Percentiles rank a stretch among this genome's conserved stretches.
Evolutionary conservation across 2,797 vertebrate species (phyloP).

Genomic region (Chiroxiphia lanceolata): DNA sequence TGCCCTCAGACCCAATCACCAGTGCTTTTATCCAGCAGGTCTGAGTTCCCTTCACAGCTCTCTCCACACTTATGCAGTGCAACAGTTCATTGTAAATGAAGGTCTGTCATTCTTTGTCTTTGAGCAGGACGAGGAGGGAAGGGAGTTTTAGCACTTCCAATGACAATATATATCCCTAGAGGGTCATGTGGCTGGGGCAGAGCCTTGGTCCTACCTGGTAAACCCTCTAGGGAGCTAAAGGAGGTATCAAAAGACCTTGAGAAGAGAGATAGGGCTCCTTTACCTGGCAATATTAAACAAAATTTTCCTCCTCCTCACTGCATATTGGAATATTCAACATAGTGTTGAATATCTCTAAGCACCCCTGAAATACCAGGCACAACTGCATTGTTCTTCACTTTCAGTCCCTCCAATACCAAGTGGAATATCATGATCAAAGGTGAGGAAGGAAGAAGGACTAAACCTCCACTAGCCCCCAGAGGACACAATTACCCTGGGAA

Average conservation of each 20-base stretch:
- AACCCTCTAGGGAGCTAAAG: background rate
- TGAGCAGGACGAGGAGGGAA: background rate
- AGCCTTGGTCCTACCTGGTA: background rate
- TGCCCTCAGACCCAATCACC: rapidly evolving
- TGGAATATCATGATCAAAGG: background rate
- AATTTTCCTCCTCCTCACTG: background rate
- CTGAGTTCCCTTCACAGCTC: background rate
- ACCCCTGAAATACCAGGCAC: background rate
- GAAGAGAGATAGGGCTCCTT: background rate
- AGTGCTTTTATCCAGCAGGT: rapidly evolving
- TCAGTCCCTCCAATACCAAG: background rate
- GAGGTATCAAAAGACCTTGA: background rate
- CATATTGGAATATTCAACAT: background rate
- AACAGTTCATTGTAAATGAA: background rate
- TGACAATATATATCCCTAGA: background rate
- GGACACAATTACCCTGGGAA: background rate
- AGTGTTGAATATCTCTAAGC: background rate
- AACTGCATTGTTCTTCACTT: background rate
- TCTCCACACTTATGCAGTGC: background rate
- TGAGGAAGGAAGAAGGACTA: background rate
- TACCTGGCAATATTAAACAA: background rate
- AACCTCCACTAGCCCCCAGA: background rate
- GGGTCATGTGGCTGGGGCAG: background rate
- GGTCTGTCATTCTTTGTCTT: background rate
- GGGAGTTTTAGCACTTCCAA: background rate